Percentiles rank a stretch among this genome's conserved stretches.
phyloP scores from a whole-genome alignment of 35 echinoderm and acorn worm species.

The Nesometra sesokonis region DNA sequence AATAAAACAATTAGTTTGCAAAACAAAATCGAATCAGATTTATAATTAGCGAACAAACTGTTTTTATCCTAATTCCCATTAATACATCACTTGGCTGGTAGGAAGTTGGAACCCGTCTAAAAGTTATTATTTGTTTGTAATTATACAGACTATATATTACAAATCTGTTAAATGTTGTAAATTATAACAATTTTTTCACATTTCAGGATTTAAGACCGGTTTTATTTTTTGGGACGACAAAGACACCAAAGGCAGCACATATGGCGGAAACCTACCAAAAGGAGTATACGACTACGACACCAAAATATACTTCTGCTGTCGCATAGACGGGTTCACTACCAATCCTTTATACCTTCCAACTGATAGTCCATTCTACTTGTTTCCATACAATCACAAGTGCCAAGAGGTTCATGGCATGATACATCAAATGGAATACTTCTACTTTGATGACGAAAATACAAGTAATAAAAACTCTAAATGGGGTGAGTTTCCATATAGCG shows the following conservation, averaged over 20 bases:
- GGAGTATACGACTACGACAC: conserved; percentile 54
- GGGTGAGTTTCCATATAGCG: background rate
- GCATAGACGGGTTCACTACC: conserved; percentile 27
- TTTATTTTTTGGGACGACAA: conserved; percentile 56
- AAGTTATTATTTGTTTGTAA: no score
- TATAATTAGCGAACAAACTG: no score
- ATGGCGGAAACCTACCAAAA: conserved; percentile 26
- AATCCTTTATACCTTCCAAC: conserved; percentile 37
- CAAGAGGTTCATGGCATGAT: conserved; percentile 46
- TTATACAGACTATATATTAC: no score
- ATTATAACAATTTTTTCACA: no score
- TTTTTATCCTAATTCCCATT: no score
- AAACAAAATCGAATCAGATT: no score
- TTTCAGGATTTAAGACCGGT: conserved; percentile 45
- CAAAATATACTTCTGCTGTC: conserved; percentile 67
- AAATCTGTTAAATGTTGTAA: no score
- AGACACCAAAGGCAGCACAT: conserved; percentile 17
- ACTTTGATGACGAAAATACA: conserved; percentile 44
- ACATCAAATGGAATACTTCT: conserved; percentile 30
- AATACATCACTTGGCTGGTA: no score
- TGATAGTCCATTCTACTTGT: conserved; percentile 28
- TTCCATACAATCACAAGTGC: conserved; percentile 16
- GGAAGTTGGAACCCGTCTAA: no score
- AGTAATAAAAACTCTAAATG: background rate
- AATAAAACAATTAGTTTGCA: no score